Evolutionary conservation across 2,888 invertebrate genomes (phyloP), one percentile per base, ranked within the genome.

Genomic region (Fragum fragum): DNA sequence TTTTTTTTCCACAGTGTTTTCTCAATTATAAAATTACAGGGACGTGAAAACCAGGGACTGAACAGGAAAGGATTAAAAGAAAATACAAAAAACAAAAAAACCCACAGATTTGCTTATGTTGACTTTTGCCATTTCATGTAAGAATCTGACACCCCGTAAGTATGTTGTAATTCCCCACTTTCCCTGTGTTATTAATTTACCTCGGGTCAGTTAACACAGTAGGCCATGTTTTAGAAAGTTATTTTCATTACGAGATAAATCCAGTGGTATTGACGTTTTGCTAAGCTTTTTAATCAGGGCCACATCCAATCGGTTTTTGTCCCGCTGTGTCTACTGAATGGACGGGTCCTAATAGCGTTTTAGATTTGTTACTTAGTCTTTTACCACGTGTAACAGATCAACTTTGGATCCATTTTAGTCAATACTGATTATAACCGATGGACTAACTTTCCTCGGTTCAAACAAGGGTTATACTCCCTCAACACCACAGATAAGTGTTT

Each of bases 211-310:
- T 47, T 47, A 47, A 18, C 47, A 47, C 47, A 47, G 47, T 47
- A n/a, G 47, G 47, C 14, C 47, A 47, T 47, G 47, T 47, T 47
- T 47, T 47, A 47, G 47, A 47, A 14, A 47, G 47, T 47, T 47
- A 47, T 47, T 47, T 47, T 47, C 47, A 47, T 47, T 47, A 47
- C n/a, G 47, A 47, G 47, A 47, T 47, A 47, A 47, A 47, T 47
- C 47, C 47, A n/a, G 47, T 14, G n/a, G n/a, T 47, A 47, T 47
- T 47, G 47, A 47, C 47, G 47, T 47, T 47, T 47, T 47, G 47
- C 47, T 47, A 47, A 47, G 47, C 47, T 47, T 47, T 14, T 47
- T 47, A 47, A 47, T 47, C 47, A 18, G 47, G 14, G 47, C 47
- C n/a, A 14, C 47, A 47, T 47, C 47, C 47, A 47, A 47, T 47